Conservation (phyloP, 2,113 vertebrate species). For the Drymodes brunneopygia region DNA sequence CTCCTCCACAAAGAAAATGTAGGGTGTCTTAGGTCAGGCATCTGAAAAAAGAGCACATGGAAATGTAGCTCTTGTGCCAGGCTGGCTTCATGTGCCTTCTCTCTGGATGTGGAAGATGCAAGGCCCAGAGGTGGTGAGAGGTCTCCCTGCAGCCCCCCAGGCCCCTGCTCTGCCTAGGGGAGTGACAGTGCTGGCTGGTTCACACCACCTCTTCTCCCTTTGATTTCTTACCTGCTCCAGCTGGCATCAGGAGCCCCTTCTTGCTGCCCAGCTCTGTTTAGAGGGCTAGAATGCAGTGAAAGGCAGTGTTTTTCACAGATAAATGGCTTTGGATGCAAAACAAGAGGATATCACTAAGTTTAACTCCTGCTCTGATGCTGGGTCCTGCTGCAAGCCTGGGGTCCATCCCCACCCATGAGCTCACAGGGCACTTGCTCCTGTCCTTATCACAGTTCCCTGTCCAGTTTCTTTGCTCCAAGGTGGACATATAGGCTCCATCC, state of each 20-base stretch:
- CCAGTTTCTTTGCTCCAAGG: neutral
- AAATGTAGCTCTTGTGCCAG: neutral
- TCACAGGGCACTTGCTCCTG: neutral
- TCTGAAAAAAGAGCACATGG: neutral
- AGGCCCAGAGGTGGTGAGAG: neutral
- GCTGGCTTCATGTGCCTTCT: neutral
- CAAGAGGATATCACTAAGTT: neutral
- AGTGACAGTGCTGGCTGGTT: neutral
- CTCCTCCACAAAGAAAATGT: neutral
- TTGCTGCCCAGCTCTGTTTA: neutral
- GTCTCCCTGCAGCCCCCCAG: neutral
- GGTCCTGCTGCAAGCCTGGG: neutral
- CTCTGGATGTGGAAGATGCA: neutral
- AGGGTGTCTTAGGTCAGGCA: neutral
- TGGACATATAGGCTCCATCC: neutral
- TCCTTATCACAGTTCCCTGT: neutral
- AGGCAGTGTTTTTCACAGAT: neutral
- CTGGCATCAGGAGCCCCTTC: neutral
- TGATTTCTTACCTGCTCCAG: neutral
- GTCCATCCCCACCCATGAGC: neutral
- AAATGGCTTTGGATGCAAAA: neutral
- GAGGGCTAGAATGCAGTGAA: neutral
- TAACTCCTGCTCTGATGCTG: neutral
- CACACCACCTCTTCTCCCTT: neutral
- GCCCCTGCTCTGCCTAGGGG: rapidly evolving